Percentiles rank a stretch among this genome's conserved stretches.
Evolutionary conservation across 2,888 invertebrate genomes (phyloP).

Genomic region (Tromatobia lineatoria): DNA sequence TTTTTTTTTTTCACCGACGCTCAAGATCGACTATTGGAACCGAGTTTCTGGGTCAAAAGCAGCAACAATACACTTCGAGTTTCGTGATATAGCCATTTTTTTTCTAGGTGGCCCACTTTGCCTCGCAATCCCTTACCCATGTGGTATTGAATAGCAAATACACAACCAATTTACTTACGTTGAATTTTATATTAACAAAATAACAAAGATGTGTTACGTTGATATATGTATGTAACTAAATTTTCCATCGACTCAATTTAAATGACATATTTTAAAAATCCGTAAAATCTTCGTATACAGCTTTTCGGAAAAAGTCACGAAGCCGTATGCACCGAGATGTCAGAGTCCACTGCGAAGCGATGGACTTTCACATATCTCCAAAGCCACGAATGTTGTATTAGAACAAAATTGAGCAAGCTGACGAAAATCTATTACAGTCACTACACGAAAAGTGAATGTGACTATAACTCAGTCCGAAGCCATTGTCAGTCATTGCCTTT

Average conservation of each 20-base stretch:
- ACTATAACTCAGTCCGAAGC: conserved; percentile 20
- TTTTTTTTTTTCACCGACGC: too few species aligned
- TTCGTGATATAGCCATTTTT: too few species aligned
- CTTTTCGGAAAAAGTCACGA: neutral
- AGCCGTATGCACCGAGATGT: neutral
- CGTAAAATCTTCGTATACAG: neutral
- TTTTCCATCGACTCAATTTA: neutral
- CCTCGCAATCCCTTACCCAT: too few species aligned
- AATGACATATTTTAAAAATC: neutral
- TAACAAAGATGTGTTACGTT: neutral
- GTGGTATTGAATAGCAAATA: too few species aligned
- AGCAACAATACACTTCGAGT: too few species aligned
- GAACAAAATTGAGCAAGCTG: conserved; percentile 25
- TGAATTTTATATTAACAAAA: neutral
- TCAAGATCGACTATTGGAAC: too few species aligned
- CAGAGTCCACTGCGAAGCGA: conserved; percentile 2
- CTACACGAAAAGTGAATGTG: conserved; percentile 28
- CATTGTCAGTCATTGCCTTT: conserved; percentile 47
- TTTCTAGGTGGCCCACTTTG: too few species aligned
- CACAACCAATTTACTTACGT: too few species aligned
- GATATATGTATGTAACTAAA: neutral
- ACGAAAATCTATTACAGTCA: neutral
- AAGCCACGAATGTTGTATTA: neutral
- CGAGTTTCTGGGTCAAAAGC: too few species aligned
- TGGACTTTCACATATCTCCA: conserved; percentile 38